phyloP scores from a whole-genome alignment of 2,797 vertebrate genomes.

The Hippoglossus hippoglossus region DNA sequence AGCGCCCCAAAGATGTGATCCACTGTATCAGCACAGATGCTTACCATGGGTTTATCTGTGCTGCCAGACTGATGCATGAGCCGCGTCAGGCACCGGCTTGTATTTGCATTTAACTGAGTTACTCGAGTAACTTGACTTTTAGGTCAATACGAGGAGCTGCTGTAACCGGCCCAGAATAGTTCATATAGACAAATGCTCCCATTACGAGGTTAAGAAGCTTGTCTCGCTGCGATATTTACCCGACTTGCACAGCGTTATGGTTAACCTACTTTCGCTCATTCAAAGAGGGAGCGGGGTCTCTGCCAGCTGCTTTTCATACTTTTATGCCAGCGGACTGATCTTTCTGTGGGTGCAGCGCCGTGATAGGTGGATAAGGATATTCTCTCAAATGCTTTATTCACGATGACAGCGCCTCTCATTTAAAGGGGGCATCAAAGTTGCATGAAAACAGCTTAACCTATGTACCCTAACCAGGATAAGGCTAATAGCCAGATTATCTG shows the following conservation, averaged over 20 bases:
- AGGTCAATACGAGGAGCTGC: constrained; percentile 12
- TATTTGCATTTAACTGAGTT: constrained; percentile 5
- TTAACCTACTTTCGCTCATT: constrained; percentile 77
- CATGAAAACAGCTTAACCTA: constrained; percentile 60
- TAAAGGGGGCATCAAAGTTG: constrained; percentile 49
- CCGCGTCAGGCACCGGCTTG: background rate
- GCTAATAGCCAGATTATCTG: constrained; percentile 30
- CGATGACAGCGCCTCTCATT: constrained; percentile 48
- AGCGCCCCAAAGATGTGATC: constrained; percentile 28
- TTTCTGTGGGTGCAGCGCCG: constrained; percentile 50
- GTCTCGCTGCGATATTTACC: constrained; percentile 67
- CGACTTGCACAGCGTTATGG: constrained; percentile 57
- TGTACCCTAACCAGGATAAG: constrained; percentile 32
- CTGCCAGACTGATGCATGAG: constrained; percentile 17
- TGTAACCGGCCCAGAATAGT: constrained; percentile 33
- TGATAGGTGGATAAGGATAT: constrained; percentile 56
- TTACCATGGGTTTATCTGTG: constrained; percentile 31
- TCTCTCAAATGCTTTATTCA: constrained; percentile 63
- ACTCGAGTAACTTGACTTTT: constrained; percentile 16
- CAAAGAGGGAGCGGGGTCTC: constrained; percentile 52
- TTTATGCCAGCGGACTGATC: constrained; percentile 64
- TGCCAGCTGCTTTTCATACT: constrained; percentile 70
- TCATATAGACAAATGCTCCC: constrained; percentile 50
- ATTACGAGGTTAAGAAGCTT: constrained; percentile 65
- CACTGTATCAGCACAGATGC: constrained; percentile 17